Percentiles rank a stretch among this genome's conserved stretches.
phyloP scores from a whole-genome alignment of 2,888 invertebrate genomes.

The Dendrolimus houi region DNA sequence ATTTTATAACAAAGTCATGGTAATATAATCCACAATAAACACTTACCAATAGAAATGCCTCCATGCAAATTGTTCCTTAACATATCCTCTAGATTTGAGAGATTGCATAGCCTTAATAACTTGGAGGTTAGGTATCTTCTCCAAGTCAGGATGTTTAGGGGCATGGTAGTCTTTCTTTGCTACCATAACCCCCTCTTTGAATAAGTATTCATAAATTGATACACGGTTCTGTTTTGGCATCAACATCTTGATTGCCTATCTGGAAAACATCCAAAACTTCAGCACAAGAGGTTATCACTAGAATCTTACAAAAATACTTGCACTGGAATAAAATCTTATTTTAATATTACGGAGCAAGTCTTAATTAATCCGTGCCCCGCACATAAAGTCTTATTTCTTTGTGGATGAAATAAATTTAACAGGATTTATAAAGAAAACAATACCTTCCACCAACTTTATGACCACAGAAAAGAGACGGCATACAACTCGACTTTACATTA shows the following conservation, averaged over 20 bases:
- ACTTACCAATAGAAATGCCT: slow-evolving; percentile 97
- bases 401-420: slow-evolving; percentile 24
- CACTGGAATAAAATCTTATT: background rate
- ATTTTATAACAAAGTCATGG: no score
- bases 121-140: slow-evolving; percentile 96
- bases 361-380: background rate
- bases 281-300: slow-evolving; percentile 30
- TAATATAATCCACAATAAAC: background rate
- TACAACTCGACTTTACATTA: slow-evolving; percentile 6
- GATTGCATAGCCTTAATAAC: slow-evolving; percentile 99
- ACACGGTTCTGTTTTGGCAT: slow-evolving; percentile 99
- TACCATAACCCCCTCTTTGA: slow-evolving; percentile 99
- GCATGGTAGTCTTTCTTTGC: slow-evolving; percentile 99
- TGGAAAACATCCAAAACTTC: slow-evolving; percentile 43
- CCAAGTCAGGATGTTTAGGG: slow-evolving; percentile 97
- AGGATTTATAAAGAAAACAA: slow-evolving; percentile 20
- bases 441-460: slow-evolving; percentile 37
- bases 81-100: slow-evolving; percentile 96
- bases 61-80: slow-evolving; percentile 99
- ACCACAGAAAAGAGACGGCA: slow-evolving; percentile 29
- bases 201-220: slow-evolving; percentile 97
- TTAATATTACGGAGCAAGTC: background rate
- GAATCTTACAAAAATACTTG: slow-evolving; percentile 7
- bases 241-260: slow-evolving; percentile 91
- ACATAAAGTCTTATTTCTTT: background rate